Conservation (phyloP, 1,140 invertebrate species). For the Saxidomus purpurata region DNA sequence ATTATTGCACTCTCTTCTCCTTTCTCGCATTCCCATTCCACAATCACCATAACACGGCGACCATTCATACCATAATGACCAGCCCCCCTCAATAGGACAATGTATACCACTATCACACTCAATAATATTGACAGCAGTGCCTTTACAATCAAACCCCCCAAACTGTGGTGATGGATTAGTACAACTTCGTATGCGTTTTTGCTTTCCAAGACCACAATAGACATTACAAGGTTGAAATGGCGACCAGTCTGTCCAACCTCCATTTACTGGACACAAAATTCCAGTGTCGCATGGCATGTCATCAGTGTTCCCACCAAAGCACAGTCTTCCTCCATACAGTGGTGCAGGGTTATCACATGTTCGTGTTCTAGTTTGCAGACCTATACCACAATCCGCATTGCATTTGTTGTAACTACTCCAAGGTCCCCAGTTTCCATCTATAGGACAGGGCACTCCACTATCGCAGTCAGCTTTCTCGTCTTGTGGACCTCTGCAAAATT, state of each 20-base stretch:
- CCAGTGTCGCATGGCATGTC: constrained; percentile 69
- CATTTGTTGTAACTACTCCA: constrained; percentile 73
- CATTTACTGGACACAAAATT: constrained; percentile 57
- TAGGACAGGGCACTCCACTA: constrained; percentile 43
- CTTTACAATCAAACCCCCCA: constrained; percentile 90
- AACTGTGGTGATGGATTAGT: constrained; percentile 89
- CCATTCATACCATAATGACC: constrained; percentile 90
- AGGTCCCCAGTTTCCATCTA: constrained; percentile 73
- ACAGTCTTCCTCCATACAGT: constrained; percentile 76
- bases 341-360: constrained; percentile 74
- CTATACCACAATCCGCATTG: constrained; percentile 69
- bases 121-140: constrained; percentile 80
- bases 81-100: constrained; percentile 87
- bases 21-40: constrained; percentile 87
- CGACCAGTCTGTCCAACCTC: constrained; percentile 71
- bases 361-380: constrained; percentile 62
- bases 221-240: constrained; percentile 56
- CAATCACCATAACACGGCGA: constrained; percentile 89
- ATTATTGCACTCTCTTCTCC: constrained; percentile 69
- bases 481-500: constrained; percentile 58
- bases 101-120: constrained; percentile 40
- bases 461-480: constrained; percentile 42
- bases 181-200: constrained; percentile 87
- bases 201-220: constrained; percentile 67
- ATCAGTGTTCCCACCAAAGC: constrained; percentile 68